These are phyloP conservation scores for Sebastolobus altivelis DNA, from an alignment of 2,797 vertebrate genomes.

Conservation along the genomic window DNA sequence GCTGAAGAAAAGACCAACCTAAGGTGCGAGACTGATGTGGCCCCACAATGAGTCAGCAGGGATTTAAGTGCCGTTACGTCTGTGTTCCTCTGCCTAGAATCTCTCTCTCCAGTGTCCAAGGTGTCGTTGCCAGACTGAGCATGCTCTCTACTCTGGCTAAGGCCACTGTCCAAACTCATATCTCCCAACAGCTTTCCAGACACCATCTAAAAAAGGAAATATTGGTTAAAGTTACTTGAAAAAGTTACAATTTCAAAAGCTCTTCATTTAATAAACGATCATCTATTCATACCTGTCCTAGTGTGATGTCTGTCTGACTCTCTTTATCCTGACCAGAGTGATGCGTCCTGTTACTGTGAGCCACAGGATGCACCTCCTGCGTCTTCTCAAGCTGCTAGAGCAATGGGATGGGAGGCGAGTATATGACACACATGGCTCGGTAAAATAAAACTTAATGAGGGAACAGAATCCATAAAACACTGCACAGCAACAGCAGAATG, in stretches of 20 bases:
- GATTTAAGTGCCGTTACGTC: conserved; percentile 76
- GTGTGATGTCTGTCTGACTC: conserved; percentile 56
- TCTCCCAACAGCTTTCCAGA: conserved; percentile 44
- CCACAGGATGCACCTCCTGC: conserved; percentile 27
- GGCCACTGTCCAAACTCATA: conserved; percentile 36
- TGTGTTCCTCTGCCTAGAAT: conserved; percentile 36
- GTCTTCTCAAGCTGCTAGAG: conserved; percentile 82
- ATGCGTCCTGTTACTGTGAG: conserved; percentile 19
- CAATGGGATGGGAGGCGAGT: conserved; percentile 90
- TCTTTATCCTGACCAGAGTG: conserved; percentile 52
- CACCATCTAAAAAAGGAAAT: conserved; percentile 42
- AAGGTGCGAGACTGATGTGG: conserved; percentile 79
- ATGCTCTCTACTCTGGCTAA: conserved; percentile 59
- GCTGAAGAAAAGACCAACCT: conserved; percentile 80
- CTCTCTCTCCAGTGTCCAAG: conserved; percentile 31
- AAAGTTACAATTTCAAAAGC: not conserved
- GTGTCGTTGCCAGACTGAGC: conserved; percentile 45
- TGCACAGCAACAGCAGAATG: conserved; percentile 86
- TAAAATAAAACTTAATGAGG: conserved; percentile 87
- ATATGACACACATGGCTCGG: conserved; percentile 83
- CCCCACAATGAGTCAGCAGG: conserved; percentile 82
- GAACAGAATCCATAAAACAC: conserved; percentile 87
- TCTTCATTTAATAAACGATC: not conserved
- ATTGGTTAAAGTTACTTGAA: not conserved
- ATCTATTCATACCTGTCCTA: conserved; percentile 72